A percentile compares a stretch with the other conserved stretches of the same genome.
Conservation (phyloP, 1,140 invertebrate genomes). For the Forficula auricularia region DNA sequence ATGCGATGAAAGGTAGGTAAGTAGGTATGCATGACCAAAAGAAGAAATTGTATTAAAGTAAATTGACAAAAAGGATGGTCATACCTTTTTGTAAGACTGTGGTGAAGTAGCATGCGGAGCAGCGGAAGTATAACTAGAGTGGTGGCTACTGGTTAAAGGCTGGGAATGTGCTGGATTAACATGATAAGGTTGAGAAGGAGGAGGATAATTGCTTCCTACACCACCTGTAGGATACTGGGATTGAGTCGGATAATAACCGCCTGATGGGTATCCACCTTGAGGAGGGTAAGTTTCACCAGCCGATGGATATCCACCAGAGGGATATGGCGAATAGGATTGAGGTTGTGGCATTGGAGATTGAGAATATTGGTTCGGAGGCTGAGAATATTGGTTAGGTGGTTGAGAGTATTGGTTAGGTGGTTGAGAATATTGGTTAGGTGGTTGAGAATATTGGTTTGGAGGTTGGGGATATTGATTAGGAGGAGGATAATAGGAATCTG, state of each 20-base stretch:
- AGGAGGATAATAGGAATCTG: slow-evolving; percentile 8
- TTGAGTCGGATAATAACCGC: slow-evolving; percentile 10
- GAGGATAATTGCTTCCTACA: slow-evolving; percentile 12
- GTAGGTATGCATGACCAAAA: no score
- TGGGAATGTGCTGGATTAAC: slow-evolving; percentile 9
- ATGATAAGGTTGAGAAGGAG: slow-evolving; percentile 20
- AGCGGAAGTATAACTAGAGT: not conserved
- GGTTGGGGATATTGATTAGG: slow-evolving; percentile 6
- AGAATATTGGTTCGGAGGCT: no score
- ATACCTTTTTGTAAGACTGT: not conserved
- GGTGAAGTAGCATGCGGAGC: slow-evolving; percentile 1
- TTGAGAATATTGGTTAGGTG: slow-evolving; percentile 7
- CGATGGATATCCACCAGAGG: not conserved
- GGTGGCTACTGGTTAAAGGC: not conserved
- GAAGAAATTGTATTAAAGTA: no score
- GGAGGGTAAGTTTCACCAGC: not conserved
- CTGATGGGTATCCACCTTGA: not conserved
- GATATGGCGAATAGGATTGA: no score
- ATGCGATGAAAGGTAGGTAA: no score
- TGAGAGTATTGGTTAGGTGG: slow-evolving; percentile 13
- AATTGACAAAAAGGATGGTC: slow-evolving; percentile 14
- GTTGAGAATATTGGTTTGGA: slow-evolving; percentile 6
- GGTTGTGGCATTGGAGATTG: no score
- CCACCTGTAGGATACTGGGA: slow-evolving; percentile 9
- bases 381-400: not conserved